These are phyloP conservation scores for Latrodectus geometricus DNA, from an alignment of 1,140 invertebrate species.

Conservation along the genomic window DNA sequence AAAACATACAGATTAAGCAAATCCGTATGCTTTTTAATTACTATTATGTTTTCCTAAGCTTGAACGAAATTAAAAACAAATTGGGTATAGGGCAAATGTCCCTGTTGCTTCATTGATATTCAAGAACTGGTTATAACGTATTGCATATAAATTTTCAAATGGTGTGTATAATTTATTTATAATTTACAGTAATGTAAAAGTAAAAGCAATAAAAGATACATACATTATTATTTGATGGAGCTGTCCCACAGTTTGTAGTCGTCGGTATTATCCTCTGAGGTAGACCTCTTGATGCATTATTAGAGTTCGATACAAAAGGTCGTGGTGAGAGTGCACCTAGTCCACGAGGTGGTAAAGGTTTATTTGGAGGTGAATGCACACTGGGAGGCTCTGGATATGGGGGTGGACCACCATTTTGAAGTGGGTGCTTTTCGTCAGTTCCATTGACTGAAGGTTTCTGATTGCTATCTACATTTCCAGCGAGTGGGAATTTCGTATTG, in stretches of 20 bases:
- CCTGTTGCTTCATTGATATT: too few species aligned
- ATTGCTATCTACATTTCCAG: slow-evolving; percentile 50
- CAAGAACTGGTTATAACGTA: too few species aligned
- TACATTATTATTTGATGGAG: slow-evolving; percentile 24
- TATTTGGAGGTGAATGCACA: slow-evolving; percentile 25
- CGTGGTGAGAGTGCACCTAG: slow-evolving; percentile 38
- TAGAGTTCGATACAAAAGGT: slow-evolving; percentile 47
- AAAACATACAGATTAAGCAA: too few species aligned
- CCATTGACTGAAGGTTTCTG: slow-evolving; percentile 64
- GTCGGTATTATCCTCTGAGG: slow-evolving; percentile 22
- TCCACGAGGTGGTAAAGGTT: slow-evolving; percentile 22
- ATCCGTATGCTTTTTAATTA: too few species aligned
- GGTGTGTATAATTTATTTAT: too few species aligned
- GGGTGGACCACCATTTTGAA: slow-evolving; percentile 42
- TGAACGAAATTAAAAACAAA: too few species aligned
- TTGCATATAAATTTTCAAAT: too few species aligned
- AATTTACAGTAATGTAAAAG: too few species aligned
- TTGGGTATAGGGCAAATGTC: too few species aligned
- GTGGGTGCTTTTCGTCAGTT: slow-evolving; percentile 13
- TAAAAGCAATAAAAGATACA: not conserved
- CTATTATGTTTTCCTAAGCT: too few species aligned
- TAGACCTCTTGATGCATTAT: slow-evolving; percentile 5
- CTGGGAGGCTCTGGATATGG: slow-evolving; percentile 41
- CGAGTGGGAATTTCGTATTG: slow-evolving; percentile 80
- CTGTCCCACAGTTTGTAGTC: slow-evolving; percentile 4